Evolutionary conservation across 2,888 invertebrate species (phyloP), one percentile per base, ranked within the genome.

Genomic region (Latheticus oryzae): DNA sequence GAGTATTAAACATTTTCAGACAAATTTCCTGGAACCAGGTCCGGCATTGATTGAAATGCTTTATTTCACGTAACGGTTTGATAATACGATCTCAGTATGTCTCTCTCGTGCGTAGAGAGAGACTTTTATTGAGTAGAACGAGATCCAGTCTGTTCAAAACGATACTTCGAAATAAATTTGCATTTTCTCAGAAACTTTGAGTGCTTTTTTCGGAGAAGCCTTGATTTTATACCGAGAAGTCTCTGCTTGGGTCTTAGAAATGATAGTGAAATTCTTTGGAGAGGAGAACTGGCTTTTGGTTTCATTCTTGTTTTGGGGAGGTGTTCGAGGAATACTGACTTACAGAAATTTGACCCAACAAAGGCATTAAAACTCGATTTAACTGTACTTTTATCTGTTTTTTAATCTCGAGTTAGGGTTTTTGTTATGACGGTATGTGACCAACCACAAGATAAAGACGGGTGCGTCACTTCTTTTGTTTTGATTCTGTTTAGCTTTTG

Each of bases 1-100:
- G 60, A 64, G 64, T 59, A 62, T 57, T 61, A 58, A 61, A 66
- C 56, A 64, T 66, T 64, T 64, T 66, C 64, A 65, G 66, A 66
- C 66, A 58, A 63, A 66, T 63, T 66, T 66, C 66, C 55, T 30
- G 56, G 66, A 66, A 66, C 40, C 56, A 51, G 52, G 60, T 51
- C 62, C 53, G 55, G 63, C 56, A 60, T 65, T 63, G 63, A 65
- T 65, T 65, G 65, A 65, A 63, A 61, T 45, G 58, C 63, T 63
- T 66, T 56, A 56, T 56, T 50, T 56, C 40, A 55, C 28, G 42
- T 64, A 64, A 64, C 64, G 64, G 64, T 62, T 33, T 26, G 37
- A 53, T 53, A 38, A 54, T 37, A 38, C 45, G 51, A 57, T 45
- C 47, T 60, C 24, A 15, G 50, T 17, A 23, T 37, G 12, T 47